Evolutionary conservation across 2,113 vertebrate species (phyloP).

Genomic region (Apodemus speciosus): DNA sequence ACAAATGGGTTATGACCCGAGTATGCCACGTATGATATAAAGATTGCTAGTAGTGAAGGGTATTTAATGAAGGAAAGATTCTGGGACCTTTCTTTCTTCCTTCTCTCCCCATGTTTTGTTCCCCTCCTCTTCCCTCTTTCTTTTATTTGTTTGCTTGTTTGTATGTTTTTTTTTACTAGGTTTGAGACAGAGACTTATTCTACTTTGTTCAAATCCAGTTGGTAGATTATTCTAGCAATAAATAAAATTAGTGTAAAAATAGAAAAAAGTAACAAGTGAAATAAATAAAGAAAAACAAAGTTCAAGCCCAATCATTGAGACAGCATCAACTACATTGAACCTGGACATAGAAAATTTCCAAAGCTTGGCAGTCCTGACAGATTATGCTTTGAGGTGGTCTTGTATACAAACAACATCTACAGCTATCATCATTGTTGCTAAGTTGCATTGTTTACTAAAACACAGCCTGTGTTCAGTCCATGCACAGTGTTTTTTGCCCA

Average conservation of each 20-base stretch:
- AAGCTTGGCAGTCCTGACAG: background rate
- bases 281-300: background rate
- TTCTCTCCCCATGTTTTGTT: background rate
- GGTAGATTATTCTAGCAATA: background rate
- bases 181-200: background rate
- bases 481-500: background rate
- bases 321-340: background rate
- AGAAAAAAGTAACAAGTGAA: background rate
- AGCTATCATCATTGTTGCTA: too few species aligned
- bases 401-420: background rate
- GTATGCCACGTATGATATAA: background rate
- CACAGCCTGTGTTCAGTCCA: background rate
- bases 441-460: background rate
- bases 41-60: fast-evolving
- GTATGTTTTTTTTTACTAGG: background rate
- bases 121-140: too few species aligned
- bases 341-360: too few species aligned
- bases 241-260: background rate
- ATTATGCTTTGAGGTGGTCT: background rate
- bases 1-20: background rate
- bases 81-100: background rate
- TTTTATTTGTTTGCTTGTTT: background rate
- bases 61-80: background rate
- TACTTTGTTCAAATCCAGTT: background rate
- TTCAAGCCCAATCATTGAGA: background rate